Evolutionary conservation across 2,888 invertebrate species (phyloP), one percentile per base, ranked within the genome.

Genomic region (Anthophora plumipes): DNA sequence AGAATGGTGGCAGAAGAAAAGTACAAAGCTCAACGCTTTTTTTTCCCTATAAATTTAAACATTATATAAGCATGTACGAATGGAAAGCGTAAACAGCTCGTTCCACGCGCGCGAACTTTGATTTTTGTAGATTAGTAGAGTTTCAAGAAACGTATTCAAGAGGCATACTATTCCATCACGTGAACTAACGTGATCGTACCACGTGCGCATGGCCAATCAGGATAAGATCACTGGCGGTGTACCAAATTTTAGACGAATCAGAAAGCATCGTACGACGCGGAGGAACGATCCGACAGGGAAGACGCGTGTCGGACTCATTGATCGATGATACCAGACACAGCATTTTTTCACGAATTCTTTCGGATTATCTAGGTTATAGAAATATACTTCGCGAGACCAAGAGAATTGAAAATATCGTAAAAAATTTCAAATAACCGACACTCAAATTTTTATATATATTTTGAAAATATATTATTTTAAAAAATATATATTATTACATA

Each of bases 161-260:
- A 54, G 7, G 7, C 14, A 25, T 68, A 57, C 9, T 7, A 52
- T 8, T 1, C 7, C 5, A 4, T 50, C 57, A 66, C 55, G 25
- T 79, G 71, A 48, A 7, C n/a, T 57, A 64, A 75, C 61, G 67
- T 14, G 61, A 71, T 80, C 77, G 63, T 31, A 75, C 66, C 85
- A 70, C 74, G 82, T 71, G 72, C 4, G 8, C 37, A 0, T 11
- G 9, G 8, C 87, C 87, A 86, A 86, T 86, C 50, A 20, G 46
- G 41, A 37, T n/a, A 12, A 43, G 20, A 46, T 39, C 20, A n/a
- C 17, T 41, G 39, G 8, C 22, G 9, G n/a, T 67, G 25, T 69
- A 59, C 59, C 72, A 54, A 86, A 80, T 74, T 86, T 82, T 77
- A 37, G 52, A 73, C 82, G 69, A 84, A 84, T 79, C 52, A 55